Evolutionary conservation across 2,888 invertebrate genomes (phyloP), one percentile per base, ranked within the genome.

Genomic region (Plebejus anna): DNA sequence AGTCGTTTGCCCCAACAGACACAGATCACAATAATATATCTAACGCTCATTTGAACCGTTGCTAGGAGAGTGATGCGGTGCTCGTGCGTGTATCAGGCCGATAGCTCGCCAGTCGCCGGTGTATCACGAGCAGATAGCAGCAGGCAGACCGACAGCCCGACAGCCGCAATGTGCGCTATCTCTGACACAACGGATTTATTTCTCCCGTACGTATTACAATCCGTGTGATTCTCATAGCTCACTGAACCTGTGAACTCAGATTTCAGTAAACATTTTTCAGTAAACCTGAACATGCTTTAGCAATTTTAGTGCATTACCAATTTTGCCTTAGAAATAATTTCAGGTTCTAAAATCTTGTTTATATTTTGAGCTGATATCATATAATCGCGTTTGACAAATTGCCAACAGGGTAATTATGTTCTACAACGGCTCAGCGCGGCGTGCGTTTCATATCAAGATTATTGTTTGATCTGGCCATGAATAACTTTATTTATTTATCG

Each of bases 321-420:
- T 9, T 59, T 7, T 9, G n/a, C 7, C 7, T 7, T 59, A n/a
- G 16, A 59, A 47, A 47, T 47, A 47, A 59, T 59, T 59, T 6
- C 2, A 2, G n/a, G 2, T 59, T 59, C 2, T 59, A 59, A 59
- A 59, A 22, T n/a, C 59, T 57, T 32, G 32, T 32, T 32, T 32
- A 6, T 2, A n/a, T 22, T n/a, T 22, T 59, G n/a, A 57, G n/a
- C 57, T 6, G 57, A 57, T 57, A 57, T 16, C 57, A 57, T 59
- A 59, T 59, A 16, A n/a, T n/a, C n/a, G 57, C 57, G 57, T 59
- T 59, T 59, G 59, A 59, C 59, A 59, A 59, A 59, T 59, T 22
- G 59, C 9, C 59, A 59, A 59, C 59, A 59, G 22, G n/a, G 57
- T 57, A 6, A 57, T 57, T 57, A 7, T 59, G 59, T 22, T 59